phyloP scores from a whole-genome alignment of 1,140 invertebrate species.

The Ectropis grisescens region DNA sequence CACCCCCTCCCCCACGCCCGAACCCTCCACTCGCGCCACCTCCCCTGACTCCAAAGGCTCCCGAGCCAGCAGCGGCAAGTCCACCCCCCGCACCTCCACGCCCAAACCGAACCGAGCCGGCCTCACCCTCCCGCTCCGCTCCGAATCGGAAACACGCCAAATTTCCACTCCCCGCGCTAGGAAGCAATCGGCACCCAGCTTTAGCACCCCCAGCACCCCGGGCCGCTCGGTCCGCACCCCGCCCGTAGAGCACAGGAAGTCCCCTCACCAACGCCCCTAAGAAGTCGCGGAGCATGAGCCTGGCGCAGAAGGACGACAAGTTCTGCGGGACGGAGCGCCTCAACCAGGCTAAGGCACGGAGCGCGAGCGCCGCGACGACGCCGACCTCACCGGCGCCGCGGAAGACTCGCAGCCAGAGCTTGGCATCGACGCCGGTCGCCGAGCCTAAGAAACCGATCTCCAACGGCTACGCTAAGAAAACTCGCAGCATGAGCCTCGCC shows the following conservation, averaged over 20 bases:
- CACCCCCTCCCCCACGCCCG: conserved; percentile 22
- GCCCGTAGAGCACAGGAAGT: conserved; percentile 43
- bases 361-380: conserved; percentile 18
- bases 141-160: conserved; percentile 12
- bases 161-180: conserved; percentile 20
- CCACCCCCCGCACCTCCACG: conserved; percentile 33
- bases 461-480: conserved; percentile 37
- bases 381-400: conserved; percentile 17
- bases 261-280: conserved; percentile 36
- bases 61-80: conserved; percentile 23
- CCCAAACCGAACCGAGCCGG: conserved; percentile 32
- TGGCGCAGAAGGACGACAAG: conserved; percentile 36
- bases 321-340: conserved; percentile 37
- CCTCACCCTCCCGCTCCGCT: conserved; percentile 37
- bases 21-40: conserved; percentile 19
- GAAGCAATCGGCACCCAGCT: conserved; percentile 53
- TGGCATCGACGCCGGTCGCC: conserved; percentile 39
- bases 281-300: conserved; percentile 52
- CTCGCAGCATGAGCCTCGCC: conserved; percentile 53
- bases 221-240: conserved; percentile 36
- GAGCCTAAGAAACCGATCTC: conserved; percentile 30
- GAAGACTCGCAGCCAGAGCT: conserved; percentile 45
- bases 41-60: conserved; percentile 23
- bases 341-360: conserved; percentile 23
- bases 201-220: conserved; percentile 47